These are phyloP conservation scores for Chrysomallon squamiferum DNA, from an alignment of 1,140 invertebrate genomes.

Conservation along the genomic window DNA sequence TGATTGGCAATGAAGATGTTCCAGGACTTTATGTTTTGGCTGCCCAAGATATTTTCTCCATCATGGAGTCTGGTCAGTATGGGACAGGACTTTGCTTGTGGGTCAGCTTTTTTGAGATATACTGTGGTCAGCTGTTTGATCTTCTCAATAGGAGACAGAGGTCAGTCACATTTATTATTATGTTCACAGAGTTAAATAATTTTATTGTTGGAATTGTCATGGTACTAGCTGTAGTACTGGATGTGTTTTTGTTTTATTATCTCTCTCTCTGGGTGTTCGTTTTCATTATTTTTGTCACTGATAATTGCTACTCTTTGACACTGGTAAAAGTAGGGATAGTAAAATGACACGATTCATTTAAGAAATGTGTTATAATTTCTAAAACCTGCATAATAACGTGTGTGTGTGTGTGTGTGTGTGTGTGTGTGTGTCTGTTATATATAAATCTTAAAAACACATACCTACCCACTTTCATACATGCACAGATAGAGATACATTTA, in stretches of 20 bases:
- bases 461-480: no score
- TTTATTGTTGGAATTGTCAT: background rate
- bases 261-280: no score
- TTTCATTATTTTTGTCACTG: no score
- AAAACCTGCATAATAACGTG: no score
- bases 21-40: conserved; percentile 59
- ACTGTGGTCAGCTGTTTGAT: conserved; percentile 62
- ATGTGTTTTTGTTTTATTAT: conserved; percentile 1
- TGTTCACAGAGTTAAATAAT: background rate
- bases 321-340: no score
- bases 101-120: conserved; percentile 63
- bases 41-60: conserved; percentile 54
- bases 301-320: no score
- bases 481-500: no score
- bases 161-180: conserved; percentile 23
- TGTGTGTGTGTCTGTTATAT: no score
- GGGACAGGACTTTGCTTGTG: conserved; percentile 51
- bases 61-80: conserved; percentile 44
- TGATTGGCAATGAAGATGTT: conserved; percentile 47
- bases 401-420: no score
- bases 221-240: background rate
- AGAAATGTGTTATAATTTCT: no score
- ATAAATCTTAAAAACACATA: no score
- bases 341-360: no score
- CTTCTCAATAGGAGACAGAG: conserved; percentile 60